Base-by-base conservation (phyloP, 2,113 vertebrate species). In the Furnarius figulus region DNA sequence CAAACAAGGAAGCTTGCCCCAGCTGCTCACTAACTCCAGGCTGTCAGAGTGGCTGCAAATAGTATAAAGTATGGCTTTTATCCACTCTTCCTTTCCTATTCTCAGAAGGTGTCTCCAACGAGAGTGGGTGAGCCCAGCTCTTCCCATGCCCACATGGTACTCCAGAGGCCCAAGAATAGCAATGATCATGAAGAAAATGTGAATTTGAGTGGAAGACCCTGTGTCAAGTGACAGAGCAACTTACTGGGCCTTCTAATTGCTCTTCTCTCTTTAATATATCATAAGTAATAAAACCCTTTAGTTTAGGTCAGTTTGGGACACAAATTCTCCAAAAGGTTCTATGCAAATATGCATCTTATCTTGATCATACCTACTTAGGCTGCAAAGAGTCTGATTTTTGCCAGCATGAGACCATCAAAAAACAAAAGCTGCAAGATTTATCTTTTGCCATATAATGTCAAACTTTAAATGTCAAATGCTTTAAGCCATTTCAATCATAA, bases 401-500 rank as follows among this genome's bases (percentile, higher is more conserved):
- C 58, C 84, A 59, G 67, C n/a, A 66, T 0, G 6, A 88, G 91
- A 61, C 62, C 31, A 70, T 76, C 58, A 75, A 83, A 91, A 87
- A 55, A 28, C 62, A 97, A 93, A 88, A 72, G 85, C 68, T 27
- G 14, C 68, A 84, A 85, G 63, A 95, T 93, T 79, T 67, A 74
- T 75, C 35, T 92, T 93, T 87, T 67, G 28, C 44, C 58, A 56
- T 72, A 93, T 80, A 93, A 93, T 76, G 65, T 72, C 65, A 79
- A 95, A 85, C 73, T 97, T 96, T 84, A 93, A 95, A 94, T 89
- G 95, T 95, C 82, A 95, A 95, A 70, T 67, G 30, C 94, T 95
- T 96, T 90, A 91, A 96, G 78, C 82, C 89, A 91, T 90, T 84
- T 95, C 25, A 84, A 87, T 94, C 73, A 95, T 89, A 97, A 84